phyloP scores from a whole-genome alignment of 2,797 vertebrate genomes.

The Babyrousa celebensis region DNA sequence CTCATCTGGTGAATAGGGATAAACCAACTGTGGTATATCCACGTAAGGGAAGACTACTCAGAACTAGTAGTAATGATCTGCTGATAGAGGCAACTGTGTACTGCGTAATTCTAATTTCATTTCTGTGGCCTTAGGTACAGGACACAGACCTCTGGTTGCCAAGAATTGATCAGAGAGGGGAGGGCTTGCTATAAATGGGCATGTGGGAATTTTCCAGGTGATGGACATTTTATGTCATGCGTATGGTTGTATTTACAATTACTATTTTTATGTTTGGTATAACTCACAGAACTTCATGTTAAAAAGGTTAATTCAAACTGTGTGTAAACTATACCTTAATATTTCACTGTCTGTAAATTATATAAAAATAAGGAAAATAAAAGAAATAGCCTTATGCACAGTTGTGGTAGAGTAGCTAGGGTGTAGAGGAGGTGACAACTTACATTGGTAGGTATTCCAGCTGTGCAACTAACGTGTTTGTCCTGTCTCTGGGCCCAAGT shows the following conservation, averaged over 20 bases:
- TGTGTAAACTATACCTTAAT: not conserved
- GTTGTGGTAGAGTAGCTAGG: not conserved
- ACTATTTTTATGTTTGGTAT: not conserved
- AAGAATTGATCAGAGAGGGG: not conserved
- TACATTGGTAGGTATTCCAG: not conserved
- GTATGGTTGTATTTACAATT: not conserved
- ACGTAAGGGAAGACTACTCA: not conserved
- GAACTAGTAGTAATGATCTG: not conserved
- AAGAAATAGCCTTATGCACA: not conserved
- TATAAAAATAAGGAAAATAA: not conserved
- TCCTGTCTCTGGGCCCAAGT: not conserved
- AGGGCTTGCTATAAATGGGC: not conserved
- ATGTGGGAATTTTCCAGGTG: not conserved
- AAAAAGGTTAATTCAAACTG: not conserved
- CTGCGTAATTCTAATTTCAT: not conserved
- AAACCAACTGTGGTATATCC: not conserved
- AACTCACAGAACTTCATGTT: not conserved
- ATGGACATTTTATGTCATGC: not conserved
- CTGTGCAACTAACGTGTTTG: not conserved
- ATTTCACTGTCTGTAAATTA: not conserved
- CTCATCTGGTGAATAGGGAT: not conserved
- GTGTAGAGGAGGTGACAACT: accelerated
- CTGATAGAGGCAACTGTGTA: not conserved
- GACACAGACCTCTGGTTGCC: not conserved
- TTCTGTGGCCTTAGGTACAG: not conserved